Conservation (phyloP, 2,888 invertebrate species). For the Reticulitermes lucifugus region DNA sequence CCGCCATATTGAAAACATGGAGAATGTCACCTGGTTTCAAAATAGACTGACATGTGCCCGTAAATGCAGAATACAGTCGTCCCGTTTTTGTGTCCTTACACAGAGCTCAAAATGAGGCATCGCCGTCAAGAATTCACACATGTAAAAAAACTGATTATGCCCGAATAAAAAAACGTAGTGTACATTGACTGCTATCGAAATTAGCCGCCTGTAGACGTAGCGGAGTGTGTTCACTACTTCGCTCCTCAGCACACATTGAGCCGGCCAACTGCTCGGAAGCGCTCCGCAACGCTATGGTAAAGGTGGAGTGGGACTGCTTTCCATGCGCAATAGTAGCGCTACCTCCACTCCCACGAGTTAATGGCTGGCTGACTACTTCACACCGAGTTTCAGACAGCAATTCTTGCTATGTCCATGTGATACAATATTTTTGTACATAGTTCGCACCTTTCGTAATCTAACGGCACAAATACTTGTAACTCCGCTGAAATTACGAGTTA, state of each 20-base stretch:
- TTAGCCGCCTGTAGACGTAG: neutral
- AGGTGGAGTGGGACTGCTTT: conserved; percentile 14
- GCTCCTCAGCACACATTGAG: neutral
- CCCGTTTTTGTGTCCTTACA: neutral
- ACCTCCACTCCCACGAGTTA: neutral
- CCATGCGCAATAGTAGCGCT: conserved; percentile 21
- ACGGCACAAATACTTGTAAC: too few species aligned
- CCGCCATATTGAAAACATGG: conserved; percentile 32
- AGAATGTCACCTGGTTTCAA: neutral
- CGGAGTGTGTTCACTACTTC: conserved; percentile 13
- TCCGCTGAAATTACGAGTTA: too few species aligned
- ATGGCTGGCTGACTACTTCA: neutral
- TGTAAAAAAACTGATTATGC: neutral
- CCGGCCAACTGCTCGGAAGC: conserved; percentile 7
- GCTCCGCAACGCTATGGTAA: neutral
- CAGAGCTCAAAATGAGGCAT: neutral
- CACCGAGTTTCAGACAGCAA: too few species aligned
- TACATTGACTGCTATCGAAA: neutral
- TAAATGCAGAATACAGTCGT: neutral
- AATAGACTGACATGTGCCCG: neutral
- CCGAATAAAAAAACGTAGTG: neutral
- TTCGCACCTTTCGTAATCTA: too few species aligned
- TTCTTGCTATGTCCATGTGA: too few species aligned
- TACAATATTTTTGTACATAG: too few species aligned
- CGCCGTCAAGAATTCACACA: neutral